phyloP scores from a whole-genome alignment of 2,888 invertebrate genomes.

The Lepidochitona cinerea region DNA sequence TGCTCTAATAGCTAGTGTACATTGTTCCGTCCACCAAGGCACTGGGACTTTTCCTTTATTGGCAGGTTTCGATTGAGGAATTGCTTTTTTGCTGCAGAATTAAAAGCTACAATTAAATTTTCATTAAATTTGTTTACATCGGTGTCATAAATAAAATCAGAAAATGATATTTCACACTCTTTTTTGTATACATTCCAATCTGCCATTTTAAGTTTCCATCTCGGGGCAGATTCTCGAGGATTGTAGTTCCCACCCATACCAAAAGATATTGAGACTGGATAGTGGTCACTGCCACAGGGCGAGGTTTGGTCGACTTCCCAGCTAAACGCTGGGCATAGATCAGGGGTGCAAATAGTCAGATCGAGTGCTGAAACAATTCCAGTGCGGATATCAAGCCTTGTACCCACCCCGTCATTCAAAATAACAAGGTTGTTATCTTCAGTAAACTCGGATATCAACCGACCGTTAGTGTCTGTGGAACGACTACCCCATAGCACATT shows the following conservation, averaged over 20 bases:
- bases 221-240: not conserved
- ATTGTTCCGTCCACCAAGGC: slow-evolving; percentile 2
- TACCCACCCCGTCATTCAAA: not conserved
- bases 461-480: not conserved
- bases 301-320: not conserved
- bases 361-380: not conserved
- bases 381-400: not conserved
- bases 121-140: not conserved
- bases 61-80: no score
- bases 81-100: not conserved
- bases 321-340: not conserved
- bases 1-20: not conserved
- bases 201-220: not conserved
- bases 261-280: not conserved
- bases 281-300: not conserved
- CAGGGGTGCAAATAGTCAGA: not conserved
- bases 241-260: not conserved
- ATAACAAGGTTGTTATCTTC: not conserved
- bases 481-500: not conserved
- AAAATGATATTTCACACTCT: not conserved
- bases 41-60: not conserved
- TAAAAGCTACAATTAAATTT: not conserved
- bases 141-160: not conserved
- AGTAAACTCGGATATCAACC: not conserved
- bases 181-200: not conserved